Conservation (phyloP, 1,140 invertebrate species). For the Zaprionus ghesquierei region DNA sequence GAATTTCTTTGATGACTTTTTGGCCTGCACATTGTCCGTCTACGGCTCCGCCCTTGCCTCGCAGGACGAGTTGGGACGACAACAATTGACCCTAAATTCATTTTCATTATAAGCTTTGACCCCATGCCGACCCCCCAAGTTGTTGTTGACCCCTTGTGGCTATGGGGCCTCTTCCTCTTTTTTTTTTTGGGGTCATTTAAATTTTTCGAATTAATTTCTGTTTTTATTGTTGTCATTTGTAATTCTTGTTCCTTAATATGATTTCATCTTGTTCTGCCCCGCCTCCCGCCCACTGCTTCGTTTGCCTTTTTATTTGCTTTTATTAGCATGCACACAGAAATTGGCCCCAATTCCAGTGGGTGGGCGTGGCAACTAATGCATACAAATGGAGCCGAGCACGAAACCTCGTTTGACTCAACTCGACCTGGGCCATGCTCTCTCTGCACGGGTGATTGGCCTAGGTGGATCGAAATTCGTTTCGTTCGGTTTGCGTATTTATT, state of each 20-base stretch:
- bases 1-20: slow-evolving; percentile 74
- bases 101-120: slow-evolving; percentile 49
- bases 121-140: background rate
- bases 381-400: too few relatives aligned
- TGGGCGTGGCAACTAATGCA: background rate
- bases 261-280: background rate
- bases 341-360: too few relatives aligned
- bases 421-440: too few relatives aligned
- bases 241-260: slow-evolving; percentile 26
- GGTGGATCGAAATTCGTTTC: background rate
- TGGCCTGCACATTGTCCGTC: slow-evolving; percentile 9
- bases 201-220: slow-evolving; percentile 36
- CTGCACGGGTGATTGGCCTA: too few relatives aligned
- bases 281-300: background rate
- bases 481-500: background rate
- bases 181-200: slow-evolving; percentile 31
- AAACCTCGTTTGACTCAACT: too few relatives aligned
- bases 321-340: background rate
- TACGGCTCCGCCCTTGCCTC: too few relatives aligned
- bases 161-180: slow-evolving; percentile 6
- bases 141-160: background rate
- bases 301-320: background rate
- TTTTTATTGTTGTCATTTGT: slow-evolving; percentile 37
- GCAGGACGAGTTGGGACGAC: background rate
- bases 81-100: slow-evolving; percentile 45